A percentile compares a stretch with the other conserved stretches of the same genome.
phyloP scores from a whole-genome alignment of 2,797 vertebrate genomes.

The Manis pentadactyla region DNA sequence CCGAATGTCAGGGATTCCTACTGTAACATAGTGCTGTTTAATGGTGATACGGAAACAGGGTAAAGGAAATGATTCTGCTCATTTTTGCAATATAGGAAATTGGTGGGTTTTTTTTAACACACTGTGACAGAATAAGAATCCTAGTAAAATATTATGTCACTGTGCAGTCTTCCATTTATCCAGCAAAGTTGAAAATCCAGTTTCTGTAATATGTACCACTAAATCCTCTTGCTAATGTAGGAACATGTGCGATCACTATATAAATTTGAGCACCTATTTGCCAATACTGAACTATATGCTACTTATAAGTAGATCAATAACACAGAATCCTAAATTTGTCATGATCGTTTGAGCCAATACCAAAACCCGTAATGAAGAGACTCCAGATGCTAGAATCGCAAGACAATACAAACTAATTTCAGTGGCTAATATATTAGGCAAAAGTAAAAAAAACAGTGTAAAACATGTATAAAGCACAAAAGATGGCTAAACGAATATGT shows the following conservation, averaged over 20 bases:
- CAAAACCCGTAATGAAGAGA: neutral
- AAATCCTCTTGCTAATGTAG: neutral
- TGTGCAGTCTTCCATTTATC: neutral
- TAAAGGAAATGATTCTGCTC: neutral
- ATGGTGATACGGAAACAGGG: neutral
- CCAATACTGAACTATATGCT: neutral
- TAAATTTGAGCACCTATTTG: neutral
- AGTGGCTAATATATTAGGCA: neutral
- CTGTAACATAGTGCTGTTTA: neutral
- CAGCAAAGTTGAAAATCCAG: neutral
- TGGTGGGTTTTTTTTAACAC: neutral
- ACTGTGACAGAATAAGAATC: neutral
- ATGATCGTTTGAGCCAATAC: neutral
- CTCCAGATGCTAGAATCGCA: neutral
- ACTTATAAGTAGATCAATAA: neutral
- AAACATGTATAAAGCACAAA: neutral
- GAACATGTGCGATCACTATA: neutral
- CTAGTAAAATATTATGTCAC: neutral
- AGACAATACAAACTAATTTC: neutral
- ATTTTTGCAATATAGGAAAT: neutral
- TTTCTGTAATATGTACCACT: neutral
- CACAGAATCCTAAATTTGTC: neutral
- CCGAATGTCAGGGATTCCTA: slow-evolving; percentile 20
- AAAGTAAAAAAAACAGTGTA: neutral
- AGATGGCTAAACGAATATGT: neutral